Conservation (phyloP, 2,797 vertebrate species). For the Sphaeramia orbicularis region DNA sequence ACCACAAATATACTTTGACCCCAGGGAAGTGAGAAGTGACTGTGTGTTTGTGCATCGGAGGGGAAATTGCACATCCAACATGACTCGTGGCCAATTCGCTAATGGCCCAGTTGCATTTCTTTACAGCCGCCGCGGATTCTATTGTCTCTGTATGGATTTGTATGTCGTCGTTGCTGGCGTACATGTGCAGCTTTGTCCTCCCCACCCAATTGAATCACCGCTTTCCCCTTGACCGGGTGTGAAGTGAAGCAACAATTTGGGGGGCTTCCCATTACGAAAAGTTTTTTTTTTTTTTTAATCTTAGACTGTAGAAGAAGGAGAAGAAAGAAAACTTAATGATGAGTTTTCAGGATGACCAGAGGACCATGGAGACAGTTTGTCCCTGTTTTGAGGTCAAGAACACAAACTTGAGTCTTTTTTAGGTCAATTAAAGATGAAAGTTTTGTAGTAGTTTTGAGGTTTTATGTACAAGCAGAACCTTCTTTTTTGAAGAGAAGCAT, state of each 20-base stretch:
- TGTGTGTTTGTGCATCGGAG: constrained; percentile 25
- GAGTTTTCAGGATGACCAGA: constrained; percentile 26
- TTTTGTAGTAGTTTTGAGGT: constrained; percentile 8
- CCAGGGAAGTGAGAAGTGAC: constrained; percentile 11
- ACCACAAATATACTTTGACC: constrained; percentile 62
- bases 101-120: constrained; percentile 16
- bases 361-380: constrained; percentile 4
- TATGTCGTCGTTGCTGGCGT: not conserved
- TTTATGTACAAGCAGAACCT: not conserved
- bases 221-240: constrained; percentile 11
- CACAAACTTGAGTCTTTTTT: constrained; percentile 12
- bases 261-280: constrained; percentile 4
- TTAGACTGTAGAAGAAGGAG: constrained; percentile 1
- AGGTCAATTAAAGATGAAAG: constrained; percentile 27
- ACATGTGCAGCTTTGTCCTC: constrained; percentile 16
- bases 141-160: constrained; percentile 1
- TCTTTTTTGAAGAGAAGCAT: not conserved
- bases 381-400: constrained; percentile 12
- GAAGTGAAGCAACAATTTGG: constrained; percentile 42
- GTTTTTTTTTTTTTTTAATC: not conserved
- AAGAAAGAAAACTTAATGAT: not conserved
- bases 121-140: not conserved
- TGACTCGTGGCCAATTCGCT: constrained; percentile 13
- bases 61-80: constrained; percentile 40
- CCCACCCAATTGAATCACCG: constrained; percentile 38